A percentile compares a stretch with the other conserved stretches of the same genome.
Conservation (phyloP, 2,888 invertebrate genomes). For the Stegana nigrithorax region DNA sequence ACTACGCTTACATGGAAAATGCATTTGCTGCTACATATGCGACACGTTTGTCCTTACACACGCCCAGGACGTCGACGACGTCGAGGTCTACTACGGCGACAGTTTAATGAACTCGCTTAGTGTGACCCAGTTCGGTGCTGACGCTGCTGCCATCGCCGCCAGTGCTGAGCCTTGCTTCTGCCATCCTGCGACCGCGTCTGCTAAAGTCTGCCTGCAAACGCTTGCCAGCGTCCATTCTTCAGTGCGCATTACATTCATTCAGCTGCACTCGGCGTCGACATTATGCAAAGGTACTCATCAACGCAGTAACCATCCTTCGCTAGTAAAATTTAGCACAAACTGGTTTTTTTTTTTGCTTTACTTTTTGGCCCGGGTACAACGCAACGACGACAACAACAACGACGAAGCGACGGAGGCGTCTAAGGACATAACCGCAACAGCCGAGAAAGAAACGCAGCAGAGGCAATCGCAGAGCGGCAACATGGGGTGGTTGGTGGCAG, state of each 20-base stretch:
- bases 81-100: conserved; percentile 4
- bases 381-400: conserved; percentile 11
- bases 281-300: not conserved
- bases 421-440: not conserved
- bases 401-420: not conserved
- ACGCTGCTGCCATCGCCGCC: conserved; percentile 3
- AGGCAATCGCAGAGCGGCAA: no score
- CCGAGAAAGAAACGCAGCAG: no score
- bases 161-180: conserved; percentile 16
- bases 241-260: not conserved
- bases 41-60: conserved; percentile 49
- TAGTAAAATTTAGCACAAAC: conserved; percentile 20
- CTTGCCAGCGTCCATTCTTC: not conserved
- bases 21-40: no score
- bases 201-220: no score
- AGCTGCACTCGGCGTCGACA: conserved; percentile 35
- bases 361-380: conserved; percentile 12
- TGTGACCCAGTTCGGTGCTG: conserved; percentile 44
- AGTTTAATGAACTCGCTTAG: conserved; percentile 47
- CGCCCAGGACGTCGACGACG: not conserved
- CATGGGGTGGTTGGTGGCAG: no score
- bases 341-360: no score
- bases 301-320: not conserved
- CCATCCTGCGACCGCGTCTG: not conserved
- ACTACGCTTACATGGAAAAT: no score